phyloP scores from a whole-genome alignment of 2,888 invertebrate genomes.

The Leptopilina myrica region DNA sequence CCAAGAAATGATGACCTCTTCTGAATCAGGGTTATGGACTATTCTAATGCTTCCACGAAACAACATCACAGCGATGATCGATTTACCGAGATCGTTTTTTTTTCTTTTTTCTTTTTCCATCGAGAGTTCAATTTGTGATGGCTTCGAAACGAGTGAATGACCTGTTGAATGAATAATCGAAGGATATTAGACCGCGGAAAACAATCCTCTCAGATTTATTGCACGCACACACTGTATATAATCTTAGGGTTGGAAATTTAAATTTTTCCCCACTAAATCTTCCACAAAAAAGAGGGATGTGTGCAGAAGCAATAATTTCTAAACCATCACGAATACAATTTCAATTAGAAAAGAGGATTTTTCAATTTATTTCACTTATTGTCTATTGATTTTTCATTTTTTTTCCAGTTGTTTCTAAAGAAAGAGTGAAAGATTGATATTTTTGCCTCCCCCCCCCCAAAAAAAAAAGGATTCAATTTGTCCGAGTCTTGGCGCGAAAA shows the following conservation, averaged over 20 bases:
- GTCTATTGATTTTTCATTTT: no score
- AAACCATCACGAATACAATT: no score
- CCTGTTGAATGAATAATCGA: constrained; percentile 19
- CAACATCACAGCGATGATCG: constrained; percentile 3
- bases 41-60: constrained; percentile 6
- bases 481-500: neutral
- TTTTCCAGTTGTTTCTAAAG: no score
- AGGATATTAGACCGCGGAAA: neutral
- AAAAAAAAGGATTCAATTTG: no score
- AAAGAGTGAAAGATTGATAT: no score
- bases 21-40: constrained; percentile 25
- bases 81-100: constrained; percentile 2
- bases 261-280: no score
- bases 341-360: no score
- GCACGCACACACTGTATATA: neutral
- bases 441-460: no score
- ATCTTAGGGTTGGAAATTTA: no score
- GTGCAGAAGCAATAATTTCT: no score
- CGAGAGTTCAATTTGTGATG: constrained; percentile 28
- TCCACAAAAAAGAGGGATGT: no score
- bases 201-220: neutral
- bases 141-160: constrained; percentile 9
- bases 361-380: no score
- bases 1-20: constrained; percentile 28
- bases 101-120: constrained; percentile 1